Evolutionary conservation across 2,888 invertebrate genomes (phyloP), one percentile per base, ranked within the genome.

Genomic region (Eupithecia tripunctaria): DNA sequence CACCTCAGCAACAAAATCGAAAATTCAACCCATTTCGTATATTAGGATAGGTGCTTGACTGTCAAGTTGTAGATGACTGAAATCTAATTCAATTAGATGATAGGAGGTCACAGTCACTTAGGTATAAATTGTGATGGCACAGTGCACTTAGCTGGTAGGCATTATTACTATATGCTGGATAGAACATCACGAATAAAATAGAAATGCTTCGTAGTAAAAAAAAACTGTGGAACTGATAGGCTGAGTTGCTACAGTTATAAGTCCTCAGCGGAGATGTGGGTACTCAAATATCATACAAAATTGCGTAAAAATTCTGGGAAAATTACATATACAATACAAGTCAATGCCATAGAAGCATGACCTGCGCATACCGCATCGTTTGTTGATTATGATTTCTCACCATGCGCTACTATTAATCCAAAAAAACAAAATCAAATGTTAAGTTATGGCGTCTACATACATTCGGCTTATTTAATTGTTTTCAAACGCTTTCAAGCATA

Each of bases 1-100:
- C 93, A 83, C 92, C 92, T 27, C 90, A 90, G 73, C 86, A 86
- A 72, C 88, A 85, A 43, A 91, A 87, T 82, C 85, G 89, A 82
- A 93, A 93, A 86, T 94, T 94, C 75, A 94, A 93, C 77, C 94
- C 94, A 73, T 93, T 94, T 81, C 93, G 94, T 79, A 93, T 94
- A 80, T 86, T 94, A 90, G 94, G 94, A 85, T 94, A 93, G 82
- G 77, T 71, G 72, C 72, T 76, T 81, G 79, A 89, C 88, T 88
- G 87, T 85, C 86, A 87, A 78, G 72, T 79, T 81, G 87, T 84
- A 85, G 84, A 86, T 83, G 86, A 88, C 88, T 88, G 86, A 87
- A 85, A 86, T 85, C 82, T 83, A 85, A 86, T 82, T 76, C 84
- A 86, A 87, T 84, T 85, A 84, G 82, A 83, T 76, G 38, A 79